A percentile compares a stretch with the other conserved stretches of the same genome.
phyloP scores from a whole-genome alignment of 2,113 vertebrate genomes.

The Reinhardtius hippoglossoides region DNA sequence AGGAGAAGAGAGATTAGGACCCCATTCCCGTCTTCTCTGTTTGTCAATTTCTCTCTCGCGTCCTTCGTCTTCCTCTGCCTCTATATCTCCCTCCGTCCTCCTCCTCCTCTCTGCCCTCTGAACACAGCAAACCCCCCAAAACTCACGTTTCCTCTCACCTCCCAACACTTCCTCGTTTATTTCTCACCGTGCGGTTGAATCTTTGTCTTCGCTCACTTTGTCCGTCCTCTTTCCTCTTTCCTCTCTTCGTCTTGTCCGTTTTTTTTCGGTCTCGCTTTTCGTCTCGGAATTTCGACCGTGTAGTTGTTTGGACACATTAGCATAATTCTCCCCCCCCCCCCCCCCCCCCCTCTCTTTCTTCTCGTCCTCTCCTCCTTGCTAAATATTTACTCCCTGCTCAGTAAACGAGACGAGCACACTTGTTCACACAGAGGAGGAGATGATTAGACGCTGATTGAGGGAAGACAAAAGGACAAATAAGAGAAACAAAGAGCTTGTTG shows the following conservation, averaged over 20 bases:
- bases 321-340: slow-evolving; percentile 53
- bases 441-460: slow-evolving; percentile 49
- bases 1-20: slow-evolving; percentile 72
- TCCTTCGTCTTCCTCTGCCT: slow-evolving; percentile 41
- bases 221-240: slow-evolving; percentile 15
- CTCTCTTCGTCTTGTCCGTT: slow-evolving; percentile 5
- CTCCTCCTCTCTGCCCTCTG: slow-evolving; percentile 19
- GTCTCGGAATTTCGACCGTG: slow-evolving; percentile 22
- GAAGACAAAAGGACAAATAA: slow-evolving; percentile 27
- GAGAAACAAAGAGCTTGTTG: slow-evolving; percentile 7
- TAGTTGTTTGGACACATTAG: slow-evolving; percentile 64
- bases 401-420: slow-evolving; percentile 56
- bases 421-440: slow-evolving; percentile 61
- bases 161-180: slow-evolving; percentile 62
- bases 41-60: slow-evolving; percentile 36
- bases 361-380: slow-evolving; percentile 49
- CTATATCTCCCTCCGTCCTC: slow-evolving; percentile 19
- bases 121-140: slow-evolving; percentile 37
- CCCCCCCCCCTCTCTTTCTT: slow-evolving; percentile 10
- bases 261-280: slow-evolving; percentile 4
- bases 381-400: slow-evolving; percentile 71
- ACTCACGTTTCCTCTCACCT: slow-evolving; percentile 20
- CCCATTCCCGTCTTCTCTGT: slow-evolving; percentile 48
- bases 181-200: slow-evolving; percentile 43
- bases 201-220: neutral